Evolutionary conservation across 2,797 vertebrate species (phyloP).

Genomic region (Mico argentatus): DNA sequence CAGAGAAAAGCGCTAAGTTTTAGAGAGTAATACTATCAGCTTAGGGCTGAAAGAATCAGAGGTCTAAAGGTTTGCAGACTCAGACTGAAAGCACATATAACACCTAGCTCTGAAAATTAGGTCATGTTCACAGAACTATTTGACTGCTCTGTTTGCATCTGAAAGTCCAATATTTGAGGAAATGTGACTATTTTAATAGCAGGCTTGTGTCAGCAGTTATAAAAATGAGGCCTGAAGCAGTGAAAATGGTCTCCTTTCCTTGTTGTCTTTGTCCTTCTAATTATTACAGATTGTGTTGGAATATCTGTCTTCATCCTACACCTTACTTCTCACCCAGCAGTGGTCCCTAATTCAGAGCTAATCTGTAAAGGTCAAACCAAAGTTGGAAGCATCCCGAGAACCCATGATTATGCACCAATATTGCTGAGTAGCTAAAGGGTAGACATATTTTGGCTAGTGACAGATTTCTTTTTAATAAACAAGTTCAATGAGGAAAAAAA

Average conservation of each 20-base stretch:
- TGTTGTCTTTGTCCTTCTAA: slow-evolving; percentile 8
- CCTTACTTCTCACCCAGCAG: slow-evolving; percentile 7
- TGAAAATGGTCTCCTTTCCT: slow-evolving; percentile 9
- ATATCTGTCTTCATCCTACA: slow-evolving; percentile 2
- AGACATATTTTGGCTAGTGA: neutral
- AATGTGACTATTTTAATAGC: slow-evolving; percentile 55
- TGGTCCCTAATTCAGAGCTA: slow-evolving; percentile 37
- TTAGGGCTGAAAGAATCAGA: slow-evolving; percentile 45
- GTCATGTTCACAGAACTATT: slow-evolving; percentile 51
- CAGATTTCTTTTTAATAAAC: neutral
- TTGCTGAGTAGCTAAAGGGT: neutral
- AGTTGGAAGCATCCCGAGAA: slow-evolving; percentile 2
- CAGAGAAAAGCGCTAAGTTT: slow-evolving; percentile 17
- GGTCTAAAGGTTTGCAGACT: slow-evolving; percentile 8
- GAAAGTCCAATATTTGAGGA: slow-evolving; percentile 57
- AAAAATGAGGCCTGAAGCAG: slow-evolving; percentile 24
- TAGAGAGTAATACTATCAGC: neutral
- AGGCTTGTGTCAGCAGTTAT: slow-evolving; percentile 51
- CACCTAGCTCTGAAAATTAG: slow-evolving; percentile 50
- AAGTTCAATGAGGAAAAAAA: neutral
- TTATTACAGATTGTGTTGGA: slow-evolving; percentile 27
- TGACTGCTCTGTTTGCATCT: slow-evolving; percentile 44
- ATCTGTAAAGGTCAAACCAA: slow-evolving; percentile 48
- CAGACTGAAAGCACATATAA: slow-evolving; percentile 3
- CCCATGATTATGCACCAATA: neutral